Percentiles rank a stretch among this genome's conserved stretches.
These are phyloP conservation scores for Drymonia ruficornis DNA, from an alignment of 2,888 invertebrate species.

Conservation along the genomic window DNA sequence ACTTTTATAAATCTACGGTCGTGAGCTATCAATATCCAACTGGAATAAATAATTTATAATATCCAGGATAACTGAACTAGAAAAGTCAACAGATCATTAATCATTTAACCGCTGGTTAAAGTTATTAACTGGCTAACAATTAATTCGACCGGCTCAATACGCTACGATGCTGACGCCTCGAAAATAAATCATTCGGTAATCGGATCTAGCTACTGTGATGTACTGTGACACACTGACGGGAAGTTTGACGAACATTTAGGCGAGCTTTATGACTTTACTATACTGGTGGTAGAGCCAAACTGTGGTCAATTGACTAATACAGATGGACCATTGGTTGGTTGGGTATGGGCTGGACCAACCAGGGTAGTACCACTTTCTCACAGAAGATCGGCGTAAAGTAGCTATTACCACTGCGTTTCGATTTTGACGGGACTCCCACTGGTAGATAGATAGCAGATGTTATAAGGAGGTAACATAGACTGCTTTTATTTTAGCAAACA, in stretches of 20 bases:
- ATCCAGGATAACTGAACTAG: slow-evolving; percentile 23
- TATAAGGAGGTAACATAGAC: no score
- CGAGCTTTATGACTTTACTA: not conserved
- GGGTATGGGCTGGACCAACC: no score
- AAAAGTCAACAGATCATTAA: slow-evolving; percentile 50
- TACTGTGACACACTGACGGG: slow-evolving; percentile 33
- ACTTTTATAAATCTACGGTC: no score
- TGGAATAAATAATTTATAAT: slow-evolving; percentile 8
- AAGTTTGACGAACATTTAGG: slow-evolving; percentile 12
- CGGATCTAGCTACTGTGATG: slow-evolving; percentile 56
- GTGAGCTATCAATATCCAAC: not conserved
- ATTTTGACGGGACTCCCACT: no score
- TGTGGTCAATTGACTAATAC: no score
- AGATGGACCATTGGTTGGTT: no score
- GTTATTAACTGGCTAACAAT: slow-evolving; percentile 61
- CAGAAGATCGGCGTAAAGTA: no score
- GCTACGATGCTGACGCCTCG: slow-evolving; percentile 52
- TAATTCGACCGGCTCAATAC: slow-evolving; percentile 59
- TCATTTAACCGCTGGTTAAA: slow-evolving; percentile 45
- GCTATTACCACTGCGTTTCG: no score
- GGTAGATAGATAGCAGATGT: no score
- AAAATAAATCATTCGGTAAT: slow-evolving; percentile 64
- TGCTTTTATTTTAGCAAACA: no score
- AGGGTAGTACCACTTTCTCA: no score
- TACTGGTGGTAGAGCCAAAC: no score